phyloP scores from a whole-genome alignment of 2,888 invertebrate genomes.

The Pilophorus perplexus region DNA sequence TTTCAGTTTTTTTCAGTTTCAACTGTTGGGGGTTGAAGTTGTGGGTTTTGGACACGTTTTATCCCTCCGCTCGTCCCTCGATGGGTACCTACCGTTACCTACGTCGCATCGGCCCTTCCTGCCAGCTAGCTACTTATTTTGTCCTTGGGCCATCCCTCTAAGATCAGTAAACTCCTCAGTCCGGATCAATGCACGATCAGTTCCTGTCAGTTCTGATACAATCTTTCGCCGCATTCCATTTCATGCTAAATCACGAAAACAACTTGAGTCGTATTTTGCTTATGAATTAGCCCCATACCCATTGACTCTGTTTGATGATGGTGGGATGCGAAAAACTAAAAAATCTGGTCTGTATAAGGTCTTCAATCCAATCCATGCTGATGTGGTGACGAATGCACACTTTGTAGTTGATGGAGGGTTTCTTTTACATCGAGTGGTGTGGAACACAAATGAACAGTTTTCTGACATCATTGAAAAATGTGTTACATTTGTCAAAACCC shows the following conservation, averaged over 20 bases:
- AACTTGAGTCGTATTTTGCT: constrained; percentile 47
- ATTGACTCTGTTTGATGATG: constrained; percentile 47
- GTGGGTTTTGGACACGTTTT: no score
- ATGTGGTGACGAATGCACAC: background rate
- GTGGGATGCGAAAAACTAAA: constrained; percentile 10
- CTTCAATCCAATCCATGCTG: background rate
- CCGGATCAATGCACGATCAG: constrained; percentile 44
- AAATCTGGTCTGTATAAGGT: no score
- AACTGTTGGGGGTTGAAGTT: background rate
- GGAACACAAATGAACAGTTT: constrained; percentile 7
- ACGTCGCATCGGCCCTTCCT: no score
- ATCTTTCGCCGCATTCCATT: constrained; percentile 49
- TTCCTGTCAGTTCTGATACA: constrained; percentile 45
- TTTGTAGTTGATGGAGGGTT: constrained; percentile 18
- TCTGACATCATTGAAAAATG: background rate
- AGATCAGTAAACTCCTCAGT: constrained; percentile 44
- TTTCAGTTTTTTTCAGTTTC: background rate
- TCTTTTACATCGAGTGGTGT: constrained; percentile 21
- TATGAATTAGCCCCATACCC: constrained; percentile 46
- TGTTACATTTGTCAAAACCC: background rate
- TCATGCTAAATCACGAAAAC: constrained; percentile 48
- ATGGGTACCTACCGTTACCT: no score
- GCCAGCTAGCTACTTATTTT: no score
- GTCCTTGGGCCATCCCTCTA: constrained; percentile 50
- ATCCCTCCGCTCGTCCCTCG: no score